These are phyloP conservation scores for Camponotus floridanus DNA, from an alignment of 1,140 invertebrate genomes.

Conservation along the genomic window DNA sequence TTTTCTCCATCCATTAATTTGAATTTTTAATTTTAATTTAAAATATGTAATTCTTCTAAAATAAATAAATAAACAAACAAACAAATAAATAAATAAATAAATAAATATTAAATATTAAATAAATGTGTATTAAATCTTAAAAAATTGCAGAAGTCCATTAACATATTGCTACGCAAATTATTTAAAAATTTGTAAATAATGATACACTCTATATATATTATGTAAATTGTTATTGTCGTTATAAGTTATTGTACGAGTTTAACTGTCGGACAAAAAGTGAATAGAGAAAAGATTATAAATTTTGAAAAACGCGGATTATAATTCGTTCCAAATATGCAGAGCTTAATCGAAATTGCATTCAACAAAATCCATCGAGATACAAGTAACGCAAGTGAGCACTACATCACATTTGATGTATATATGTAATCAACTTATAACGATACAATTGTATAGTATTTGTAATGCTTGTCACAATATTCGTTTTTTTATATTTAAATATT, in stretches of 20 bases:
- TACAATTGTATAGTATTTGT: background rate
- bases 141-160: background rate
- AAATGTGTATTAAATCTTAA: background rate
- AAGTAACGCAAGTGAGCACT: background rate
- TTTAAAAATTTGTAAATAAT: background rate
- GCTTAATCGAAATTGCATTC: constrained; percentile 38
- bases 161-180: constrained; percentile 8
- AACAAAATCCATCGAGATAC: constrained; percentile 36
- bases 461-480: background rate
- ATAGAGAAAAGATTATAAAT: constrained; percentile 39
- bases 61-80: background rate
- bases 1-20: background rate
- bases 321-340: constrained; percentile 33
- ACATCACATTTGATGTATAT: background rate
- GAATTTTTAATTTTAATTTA: background rate
- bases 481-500: background rate
- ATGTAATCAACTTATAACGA: background rate
- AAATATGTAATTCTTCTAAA: background rate
- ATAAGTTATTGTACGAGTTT: constrained; percentile 22
- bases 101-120: too few species aligned
- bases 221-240: background rate
- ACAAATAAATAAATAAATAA: too few species aligned
- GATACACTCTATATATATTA: background rate
- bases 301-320: constrained; percentile 37
- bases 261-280: constrained; percentile 23